Conservation (phyloP, 2,888 invertebrate species). For the Gasteruption jaculator region DNA sequence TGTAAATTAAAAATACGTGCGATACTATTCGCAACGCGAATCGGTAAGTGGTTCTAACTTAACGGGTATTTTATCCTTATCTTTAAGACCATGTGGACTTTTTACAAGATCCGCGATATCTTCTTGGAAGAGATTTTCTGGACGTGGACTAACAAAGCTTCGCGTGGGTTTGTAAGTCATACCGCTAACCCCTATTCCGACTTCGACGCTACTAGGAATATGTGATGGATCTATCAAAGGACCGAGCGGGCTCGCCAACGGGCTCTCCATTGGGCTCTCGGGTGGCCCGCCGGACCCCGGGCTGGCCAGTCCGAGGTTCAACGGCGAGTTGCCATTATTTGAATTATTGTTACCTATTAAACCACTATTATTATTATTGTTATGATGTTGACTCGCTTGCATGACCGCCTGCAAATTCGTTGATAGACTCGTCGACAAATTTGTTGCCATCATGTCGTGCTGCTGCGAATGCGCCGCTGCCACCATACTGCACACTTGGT, state of each 20-base stretch:
- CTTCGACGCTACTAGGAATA: conserved; percentile 55
- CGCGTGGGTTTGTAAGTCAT: conserved; percentile 64
- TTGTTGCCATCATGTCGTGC: conserved; percentile 55
- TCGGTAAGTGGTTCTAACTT: conserved; percentile 69
- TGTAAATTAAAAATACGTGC: no score
- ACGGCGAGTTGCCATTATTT: conserved; percentile 45
- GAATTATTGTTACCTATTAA: conserved; percentile 34
- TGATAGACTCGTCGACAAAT: conserved; percentile 53
- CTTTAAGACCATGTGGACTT: conserved; percentile 52
- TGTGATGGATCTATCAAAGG: conserved; percentile 62
- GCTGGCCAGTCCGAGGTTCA: conserved; percentile 56
- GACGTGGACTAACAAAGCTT: conserved; percentile 61
- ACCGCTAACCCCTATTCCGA: conserved; percentile 59
- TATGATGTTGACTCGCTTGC: conserved; percentile 51
- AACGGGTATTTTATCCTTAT: conserved; percentile 58
- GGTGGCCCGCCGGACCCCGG: conserved; percentile 53
- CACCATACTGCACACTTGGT: conserved; percentile 82
- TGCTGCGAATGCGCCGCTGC: conserved; percentile 57
- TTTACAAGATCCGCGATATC: conserved; percentile 63
- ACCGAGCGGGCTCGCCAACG: conserved; percentile 61
- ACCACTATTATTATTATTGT: conserved; percentile 41
- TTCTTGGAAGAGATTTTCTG: conserved; percentile 61
- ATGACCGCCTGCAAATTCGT: conserved; percentile 50
- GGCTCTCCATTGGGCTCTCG: conserved; percentile 59
- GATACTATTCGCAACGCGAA: conserved; percentile 60